These are phyloP conservation scores for Nesogale talazaci DNA, from an alignment of 2,113 vertebrate species.

Conservation along the genomic window DNA sequence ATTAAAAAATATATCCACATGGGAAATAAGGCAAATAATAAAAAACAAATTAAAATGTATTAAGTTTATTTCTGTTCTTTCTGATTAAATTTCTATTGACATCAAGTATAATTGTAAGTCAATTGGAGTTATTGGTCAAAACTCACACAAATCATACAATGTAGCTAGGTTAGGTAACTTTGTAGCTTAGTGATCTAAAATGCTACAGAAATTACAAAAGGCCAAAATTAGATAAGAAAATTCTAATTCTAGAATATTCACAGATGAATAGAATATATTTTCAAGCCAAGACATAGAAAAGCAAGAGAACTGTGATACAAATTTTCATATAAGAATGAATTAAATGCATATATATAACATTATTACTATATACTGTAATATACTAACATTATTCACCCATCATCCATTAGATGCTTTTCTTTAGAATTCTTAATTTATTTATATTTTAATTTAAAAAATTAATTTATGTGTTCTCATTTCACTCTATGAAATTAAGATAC, in stretches of 20 bases:
- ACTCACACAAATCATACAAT: constrained; percentile 13
- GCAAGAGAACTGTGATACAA: neutral
- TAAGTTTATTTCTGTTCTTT: constrained; percentile 37
- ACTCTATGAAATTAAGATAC: neutral
- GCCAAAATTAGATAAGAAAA: constrained; percentile 27
- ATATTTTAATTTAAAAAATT: constrained; percentile 21
- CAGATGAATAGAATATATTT: constrained; percentile 18
- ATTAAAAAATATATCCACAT: constrained; percentile 4
- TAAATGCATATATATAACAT: neutral
- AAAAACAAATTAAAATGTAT: constrained; percentile 20
- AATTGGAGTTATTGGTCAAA: constrained; percentile 8
- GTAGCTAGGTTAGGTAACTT: constrained; percentile 23
- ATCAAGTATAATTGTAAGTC: constrained; percentile 19
- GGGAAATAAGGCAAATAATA: neutral
- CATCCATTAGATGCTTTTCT: neutral
- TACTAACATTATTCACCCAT: neutral
- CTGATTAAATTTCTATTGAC: constrained; percentile 31
- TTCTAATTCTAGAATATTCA: constrained; percentile 52
- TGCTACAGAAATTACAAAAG: constrained; percentile 44
- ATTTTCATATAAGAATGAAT: neutral
- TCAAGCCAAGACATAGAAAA: constrained; percentile 45
- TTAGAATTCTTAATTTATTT: constrained; percentile 33
- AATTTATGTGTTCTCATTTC: neutral
- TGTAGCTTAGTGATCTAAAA: constrained; percentile 40
- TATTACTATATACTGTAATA: no score